Evolutionary conservation across 2,797 vertebrate genomes (phyloP).

Genomic region (Phylloscopus collybita): DNA sequence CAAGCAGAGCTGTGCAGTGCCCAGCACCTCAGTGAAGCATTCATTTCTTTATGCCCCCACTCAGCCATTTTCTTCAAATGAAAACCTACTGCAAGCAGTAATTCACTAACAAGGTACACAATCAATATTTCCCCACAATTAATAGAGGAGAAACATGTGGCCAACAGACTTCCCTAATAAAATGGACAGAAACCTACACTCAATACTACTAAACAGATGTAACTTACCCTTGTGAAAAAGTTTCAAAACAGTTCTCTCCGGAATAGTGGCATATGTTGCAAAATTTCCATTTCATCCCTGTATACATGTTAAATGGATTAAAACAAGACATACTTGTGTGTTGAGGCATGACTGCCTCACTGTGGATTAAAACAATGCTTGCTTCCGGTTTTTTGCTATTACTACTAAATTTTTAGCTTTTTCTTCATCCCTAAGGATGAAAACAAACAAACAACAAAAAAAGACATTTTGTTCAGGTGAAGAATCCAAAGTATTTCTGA

Average conservation of each 20-base stretch:
- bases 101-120: background rate
- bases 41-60: background rate
- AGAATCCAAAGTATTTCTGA: background rate
- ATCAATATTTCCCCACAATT: background rate
- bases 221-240: background rate
- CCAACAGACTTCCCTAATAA: background rate
- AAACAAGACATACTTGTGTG: background rate
- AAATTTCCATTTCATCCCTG: background rate
- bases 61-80: background rate
- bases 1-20: background rate
- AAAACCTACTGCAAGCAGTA: background rate
- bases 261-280: background rate
- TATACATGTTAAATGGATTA: background rate
- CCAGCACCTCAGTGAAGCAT: background rate
- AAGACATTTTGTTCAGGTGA: background rate
- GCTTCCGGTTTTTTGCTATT: background rate
- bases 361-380: slow-evolving; percentile 40
- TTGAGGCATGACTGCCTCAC: slow-evolving; percentile 47
- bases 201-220: background rate
- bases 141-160: background rate
- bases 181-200: background rate
- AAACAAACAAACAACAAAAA: background rate
- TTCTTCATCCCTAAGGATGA: background rate
- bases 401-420: background rate
- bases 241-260: background rate